Percentiles rank a stretch among this genome's conserved stretches.
Evolutionary conservation across 2,797 vertebrate genomes (phyloP).

Genomic region (Malacoctenus gilli): DNA sequence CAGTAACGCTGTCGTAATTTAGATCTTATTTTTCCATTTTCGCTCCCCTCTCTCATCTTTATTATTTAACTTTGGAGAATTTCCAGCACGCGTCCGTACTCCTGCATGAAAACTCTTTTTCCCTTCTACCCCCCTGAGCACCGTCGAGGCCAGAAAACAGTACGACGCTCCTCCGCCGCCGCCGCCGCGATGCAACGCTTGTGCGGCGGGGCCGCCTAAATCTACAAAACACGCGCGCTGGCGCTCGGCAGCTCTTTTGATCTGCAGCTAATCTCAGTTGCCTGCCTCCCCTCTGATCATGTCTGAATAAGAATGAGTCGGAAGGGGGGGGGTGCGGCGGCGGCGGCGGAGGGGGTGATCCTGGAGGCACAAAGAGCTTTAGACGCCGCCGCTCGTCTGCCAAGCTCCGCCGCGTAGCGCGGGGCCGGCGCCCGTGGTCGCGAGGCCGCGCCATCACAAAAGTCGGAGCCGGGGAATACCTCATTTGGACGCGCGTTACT

Average conservation of each 20-base stretch:
- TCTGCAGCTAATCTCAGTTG: slow-evolving; percentile 84
- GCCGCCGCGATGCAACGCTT: slow-evolving; percentile 63
- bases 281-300: slow-evolving; percentile 84
- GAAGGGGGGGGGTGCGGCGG: no score
- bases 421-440: slow-evolving; percentile 51
- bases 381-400: slow-evolving; percentile 69
- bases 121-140: slow-evolving; percentile 65
- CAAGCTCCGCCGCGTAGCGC: slow-evolving; percentile 46
- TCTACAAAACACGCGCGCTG: slow-evolving; percentile 81
- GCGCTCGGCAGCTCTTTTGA: slow-evolving; percentile 80
- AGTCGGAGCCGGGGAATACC: slow-evolving; percentile 51
- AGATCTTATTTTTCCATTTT: slow-evolving; percentile 50
- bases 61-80: slow-evolving; percentile 68
- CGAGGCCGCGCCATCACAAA: slow-evolving; percentile 52
- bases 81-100: slow-evolving; percentile 62
- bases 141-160: slow-evolving; percentile 67
- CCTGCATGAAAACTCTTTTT: slow-evolving; percentile 64
- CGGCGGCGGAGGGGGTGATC: slow-evolving; percentile 80
- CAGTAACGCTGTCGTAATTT: slow-evolving; percentile 51
- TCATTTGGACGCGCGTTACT: slow-evolving; percentile 62
- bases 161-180: slow-evolving; percentile 65
- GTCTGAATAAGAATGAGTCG: slow-evolving; percentile 84
- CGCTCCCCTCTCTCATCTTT: slow-evolving; percentile 60
- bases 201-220: slow-evolving; percentile 71
- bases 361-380: slow-evolving; percentile 82